A percentile compares a stretch with the other conserved stretches of the same genome.
These are phyloP conservation scores for Luperina nickerlii DNA, from an alignment of 2,888 invertebrate species.

Conservation along the genomic window DNA sequence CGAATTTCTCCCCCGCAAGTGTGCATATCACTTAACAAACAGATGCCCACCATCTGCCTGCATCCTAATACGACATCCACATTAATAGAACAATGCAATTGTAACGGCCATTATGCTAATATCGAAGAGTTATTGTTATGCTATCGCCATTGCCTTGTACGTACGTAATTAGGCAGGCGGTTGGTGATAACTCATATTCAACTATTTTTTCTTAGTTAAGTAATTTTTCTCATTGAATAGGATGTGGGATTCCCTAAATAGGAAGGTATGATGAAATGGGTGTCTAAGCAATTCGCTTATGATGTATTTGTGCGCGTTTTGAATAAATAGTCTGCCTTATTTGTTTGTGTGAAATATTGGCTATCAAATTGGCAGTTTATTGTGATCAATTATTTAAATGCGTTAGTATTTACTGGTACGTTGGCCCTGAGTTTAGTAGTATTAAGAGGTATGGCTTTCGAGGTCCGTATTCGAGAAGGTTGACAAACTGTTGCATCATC, in stretches of 20 bases:
- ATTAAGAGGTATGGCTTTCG: not conserved
- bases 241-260: slow-evolving; percentile 42
- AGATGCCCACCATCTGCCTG: slow-evolving; percentile 68
- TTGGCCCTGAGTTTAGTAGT: not conserved
- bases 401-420: not conserved
- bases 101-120: slow-evolving; percentile 68
- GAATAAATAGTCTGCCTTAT: slow-evolving; percentile 18
- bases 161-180: slow-evolving; percentile 58
- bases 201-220: slow-evolving; percentile 39
- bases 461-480: too few species aligned
- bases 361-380: slow-evolving; percentile 5
- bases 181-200: slow-evolving; percentile 55
- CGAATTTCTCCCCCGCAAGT: slow-evolving; percentile 38
- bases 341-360: slow-evolving; percentile 31
- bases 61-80: slow-evolving; percentile 62
- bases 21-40: slow-evolving; percentile 59
- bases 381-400: slow-evolving; percentile 4
- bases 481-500: too few species aligned
- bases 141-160: slow-evolving; percentile 52
- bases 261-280: slow-evolving; percentile 29
- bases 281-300: slow-evolving; percentile 29
- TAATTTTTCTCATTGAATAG: slow-evolving; percentile 48
- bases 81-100: slow-evolving; percentile 66
- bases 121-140: slow-evolving; percentile 61
- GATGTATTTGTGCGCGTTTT: slow-evolving; percentile 32